Evolutionary conservation across 2,888 invertebrate species (phyloP).

Genomic region (Drosophila dives): DNA sequence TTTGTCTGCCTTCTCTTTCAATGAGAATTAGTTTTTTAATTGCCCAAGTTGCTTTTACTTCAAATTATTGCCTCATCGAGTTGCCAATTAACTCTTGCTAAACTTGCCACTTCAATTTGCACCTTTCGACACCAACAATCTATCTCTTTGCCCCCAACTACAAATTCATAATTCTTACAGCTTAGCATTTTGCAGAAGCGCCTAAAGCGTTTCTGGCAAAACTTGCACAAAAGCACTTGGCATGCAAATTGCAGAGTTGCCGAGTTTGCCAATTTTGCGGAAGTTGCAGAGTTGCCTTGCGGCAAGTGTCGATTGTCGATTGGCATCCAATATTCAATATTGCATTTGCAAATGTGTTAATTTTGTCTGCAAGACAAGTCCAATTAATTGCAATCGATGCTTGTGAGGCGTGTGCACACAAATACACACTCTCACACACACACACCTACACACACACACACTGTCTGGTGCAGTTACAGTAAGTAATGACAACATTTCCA

Average conservation of each 20-base stretch:
- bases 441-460: not conserved
- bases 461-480: not conserved
- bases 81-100: not conserved
- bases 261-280: conserved; percentile 22
- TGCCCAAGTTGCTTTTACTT: not conserved
- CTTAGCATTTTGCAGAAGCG: conserved; percentile 14
- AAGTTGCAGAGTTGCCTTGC: conserved; percentile 12
- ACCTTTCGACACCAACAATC: conserved; percentile 5
- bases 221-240: conserved; percentile 43
- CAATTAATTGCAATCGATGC: conserved; percentile 68
- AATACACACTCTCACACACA: conserved; percentile 3
- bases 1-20: not conserved
- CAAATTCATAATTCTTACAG: conserved; percentile 40
- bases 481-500: not conserved
- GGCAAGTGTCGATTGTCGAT: conserved; percentile 44
- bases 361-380: conserved; percentile 62
- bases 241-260: conserved; percentile 47
- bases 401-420: not conserved
- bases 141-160: conserved; percentile 5
- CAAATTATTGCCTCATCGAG: not conserved
- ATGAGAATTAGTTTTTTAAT: not conserved
- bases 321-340: conserved; percentile 39
- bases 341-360: conserved; percentile 57
- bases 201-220: conserved; percentile 39
- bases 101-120: not conserved